These are phyloP conservation scores for Oryzias javanicus DNA, from an alignment of 2,113 vertebrate genomes.

Conservation along the genomic window DNA sequence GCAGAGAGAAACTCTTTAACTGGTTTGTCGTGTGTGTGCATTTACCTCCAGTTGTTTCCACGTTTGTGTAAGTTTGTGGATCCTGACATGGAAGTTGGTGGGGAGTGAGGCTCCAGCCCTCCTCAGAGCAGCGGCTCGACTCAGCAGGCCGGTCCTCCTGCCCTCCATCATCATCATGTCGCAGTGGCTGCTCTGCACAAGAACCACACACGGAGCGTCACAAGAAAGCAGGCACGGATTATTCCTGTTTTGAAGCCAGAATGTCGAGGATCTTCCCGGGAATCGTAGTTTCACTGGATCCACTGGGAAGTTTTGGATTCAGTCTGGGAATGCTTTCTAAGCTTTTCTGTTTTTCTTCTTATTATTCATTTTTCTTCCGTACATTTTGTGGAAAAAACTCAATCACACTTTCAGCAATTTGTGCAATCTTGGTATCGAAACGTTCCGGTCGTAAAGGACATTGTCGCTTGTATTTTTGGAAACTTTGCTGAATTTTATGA, in stretches of 20 bases:
- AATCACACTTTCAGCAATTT: too few species aligned
- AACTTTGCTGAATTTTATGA: too few species aligned
- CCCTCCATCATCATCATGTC: slow-evolving; percentile 90
- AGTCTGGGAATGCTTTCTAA: too few species aligned
- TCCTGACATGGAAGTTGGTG: slow-evolving; percentile 83
- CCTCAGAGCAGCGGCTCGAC: slow-evolving; percentile 87
- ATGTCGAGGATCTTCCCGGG: too few species aligned
- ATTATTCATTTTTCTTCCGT: too few species aligned
- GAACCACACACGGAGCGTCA: slow-evolving; percentile 5
- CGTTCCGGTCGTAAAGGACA: too few species aligned
- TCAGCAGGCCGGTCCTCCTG: slow-evolving; percentile 86
- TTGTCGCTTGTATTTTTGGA: too few species aligned
- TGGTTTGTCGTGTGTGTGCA: not conserved
- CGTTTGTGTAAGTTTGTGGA: slow-evolving; percentile 90
- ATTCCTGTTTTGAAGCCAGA: not conserved
- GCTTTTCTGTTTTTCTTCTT: too few species aligned
- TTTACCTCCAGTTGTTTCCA: slow-evolving; percentile 92
- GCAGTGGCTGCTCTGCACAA: slow-evolving; percentile 83
- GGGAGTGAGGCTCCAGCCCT: slow-evolving; percentile 85
- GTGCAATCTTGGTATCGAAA: too few species aligned
- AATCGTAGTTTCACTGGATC: too few species aligned
- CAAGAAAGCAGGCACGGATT: not conserved
- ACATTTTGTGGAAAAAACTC: too few species aligned
- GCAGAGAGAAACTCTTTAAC: not conserved
- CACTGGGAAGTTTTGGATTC: too few species aligned